Conservation (phyloP, 2,113 vertebrate species). For the Alectura lathami region DNA sequence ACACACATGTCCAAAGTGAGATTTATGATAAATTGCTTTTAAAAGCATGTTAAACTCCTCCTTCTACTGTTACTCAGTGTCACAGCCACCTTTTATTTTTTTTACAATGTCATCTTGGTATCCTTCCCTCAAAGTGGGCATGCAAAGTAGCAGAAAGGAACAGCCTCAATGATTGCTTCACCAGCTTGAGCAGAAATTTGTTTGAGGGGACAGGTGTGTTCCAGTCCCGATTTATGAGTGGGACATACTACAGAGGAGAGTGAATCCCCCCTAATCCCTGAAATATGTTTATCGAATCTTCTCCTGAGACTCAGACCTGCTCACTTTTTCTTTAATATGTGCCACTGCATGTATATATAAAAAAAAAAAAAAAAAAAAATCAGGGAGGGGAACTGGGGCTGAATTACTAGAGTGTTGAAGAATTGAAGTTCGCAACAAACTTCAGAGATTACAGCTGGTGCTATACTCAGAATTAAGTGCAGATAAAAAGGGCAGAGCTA, state of each 20-base stretch:
- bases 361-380: rapidly evolving
- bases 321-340: neutral
- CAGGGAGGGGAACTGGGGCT: rapidly evolving
- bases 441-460: neutral
- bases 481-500: neutral
- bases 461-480: neutral
- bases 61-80: neutral
- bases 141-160: rapidly evolving
- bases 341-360: neutral
- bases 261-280: rapidly evolving
- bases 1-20: rapidly evolving
- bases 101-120: rapidly evolving
- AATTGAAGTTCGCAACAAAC: neutral
- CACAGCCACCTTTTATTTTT: neutral
- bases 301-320: rapidly evolving
- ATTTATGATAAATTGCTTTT: neutral
- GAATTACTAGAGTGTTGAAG: rapidly evolving
- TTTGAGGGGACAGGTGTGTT: rapidly evolving
- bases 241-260: neutral
- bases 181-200: neutral
- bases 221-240: rapidly evolving
- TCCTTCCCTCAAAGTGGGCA: neutral
- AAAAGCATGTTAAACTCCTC: neutral
- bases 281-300: neutral
- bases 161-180: rapidly evolving